Conservation (phyloP, 2,888 invertebrate genomes). For the Sarcophaga variegata region DNA sequence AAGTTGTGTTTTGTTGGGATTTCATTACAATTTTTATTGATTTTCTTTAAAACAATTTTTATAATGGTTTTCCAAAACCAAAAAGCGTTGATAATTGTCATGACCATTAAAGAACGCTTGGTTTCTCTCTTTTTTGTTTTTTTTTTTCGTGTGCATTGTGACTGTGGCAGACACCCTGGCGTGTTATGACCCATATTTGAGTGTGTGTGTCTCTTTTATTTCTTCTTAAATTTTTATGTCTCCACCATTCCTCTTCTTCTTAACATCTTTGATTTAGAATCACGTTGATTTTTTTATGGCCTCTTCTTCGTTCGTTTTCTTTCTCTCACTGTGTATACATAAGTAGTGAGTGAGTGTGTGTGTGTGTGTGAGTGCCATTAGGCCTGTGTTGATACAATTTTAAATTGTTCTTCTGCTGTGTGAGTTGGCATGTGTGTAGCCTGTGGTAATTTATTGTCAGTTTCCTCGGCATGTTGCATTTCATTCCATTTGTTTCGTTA, state of each 20-base stretch:
- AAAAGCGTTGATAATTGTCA: background rate
- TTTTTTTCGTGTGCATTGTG: background rate
- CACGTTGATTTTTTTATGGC: conserved; percentile 34
- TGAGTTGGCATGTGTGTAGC: conserved; percentile 2
- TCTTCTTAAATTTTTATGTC: conserved; percentile 12
- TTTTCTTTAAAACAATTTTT: background rate
- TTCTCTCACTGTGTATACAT: conserved; percentile 15
- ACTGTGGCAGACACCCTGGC: conserved; percentile 67
- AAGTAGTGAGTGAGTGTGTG: background rate
- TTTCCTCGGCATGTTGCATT: conserved; percentile 69
- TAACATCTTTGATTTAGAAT: conserved; percentile 48
- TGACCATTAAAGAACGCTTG: background rate
- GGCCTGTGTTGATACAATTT: conserved; percentile 43
- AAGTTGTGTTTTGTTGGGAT: background rate
- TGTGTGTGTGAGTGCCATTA: background rate
- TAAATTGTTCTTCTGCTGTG: background rate
- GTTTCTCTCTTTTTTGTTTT: too few relatives aligned
- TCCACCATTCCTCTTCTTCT: conserved; percentile 19
- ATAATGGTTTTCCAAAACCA: background rate
- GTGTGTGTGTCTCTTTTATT: too few relatives aligned
- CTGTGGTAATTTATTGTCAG: conserved; percentile 68
- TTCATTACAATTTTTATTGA: background rate
- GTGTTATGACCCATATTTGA: conserved; percentile 69
- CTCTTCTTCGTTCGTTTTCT: conserved; percentile 44
- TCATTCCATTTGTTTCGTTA: conserved; percentile 37